Percentiles rank a stretch among this genome's conserved stretches.
These are phyloP conservation scores for Lepidurus arcticus DNA, from an alignment of 1,140 invertebrate species.

Conservation along the genomic window DNA sequence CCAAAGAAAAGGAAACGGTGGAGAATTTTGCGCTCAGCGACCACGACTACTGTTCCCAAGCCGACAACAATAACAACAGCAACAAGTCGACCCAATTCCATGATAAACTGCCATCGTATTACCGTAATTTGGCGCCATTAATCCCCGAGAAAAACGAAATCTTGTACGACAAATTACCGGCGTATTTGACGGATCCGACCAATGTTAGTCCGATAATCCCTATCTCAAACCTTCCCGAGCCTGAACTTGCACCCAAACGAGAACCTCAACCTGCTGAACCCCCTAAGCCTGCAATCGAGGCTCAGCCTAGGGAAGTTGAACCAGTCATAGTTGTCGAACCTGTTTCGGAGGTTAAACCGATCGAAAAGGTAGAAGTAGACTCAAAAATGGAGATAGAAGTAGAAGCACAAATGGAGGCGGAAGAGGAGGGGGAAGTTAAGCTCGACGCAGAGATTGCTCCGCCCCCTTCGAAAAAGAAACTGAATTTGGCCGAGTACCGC, in stretches of 20 bases:
- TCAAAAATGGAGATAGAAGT: neutral
- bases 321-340: too few species aligned
- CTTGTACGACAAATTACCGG: constrained; percentile 38
- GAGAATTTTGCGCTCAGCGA: constrained; percentile 6
- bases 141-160: constrained; percentile 23
- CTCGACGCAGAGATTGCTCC: constrained; percentile 30
- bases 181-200: constrained; percentile 37
- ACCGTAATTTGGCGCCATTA: constrained; percentile 27
- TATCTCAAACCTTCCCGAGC: neutral
- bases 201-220: neutral
- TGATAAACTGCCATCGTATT: constrained; percentile 33
- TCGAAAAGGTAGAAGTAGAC: neutral
- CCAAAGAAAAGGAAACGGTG: neutral
- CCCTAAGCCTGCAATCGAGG: neutral
- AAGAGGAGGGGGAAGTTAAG: neutral
- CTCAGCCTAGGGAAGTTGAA: neutral
- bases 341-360: too few species aligned
- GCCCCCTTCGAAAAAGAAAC: constrained; percentile 42
- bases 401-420: neutral
- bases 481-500: constrained; percentile 51
- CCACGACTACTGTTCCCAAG: constrained; percentile 13
- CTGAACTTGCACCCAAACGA: neutral
- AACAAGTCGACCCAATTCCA: constrained; percentile 6
- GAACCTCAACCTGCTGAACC: neutral
- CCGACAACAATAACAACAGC: neutral